These are phyloP conservation scores for Lophius americanus DNA, from an alignment of 2,797 vertebrate genomes.

Conservation along the genomic window DNA sequence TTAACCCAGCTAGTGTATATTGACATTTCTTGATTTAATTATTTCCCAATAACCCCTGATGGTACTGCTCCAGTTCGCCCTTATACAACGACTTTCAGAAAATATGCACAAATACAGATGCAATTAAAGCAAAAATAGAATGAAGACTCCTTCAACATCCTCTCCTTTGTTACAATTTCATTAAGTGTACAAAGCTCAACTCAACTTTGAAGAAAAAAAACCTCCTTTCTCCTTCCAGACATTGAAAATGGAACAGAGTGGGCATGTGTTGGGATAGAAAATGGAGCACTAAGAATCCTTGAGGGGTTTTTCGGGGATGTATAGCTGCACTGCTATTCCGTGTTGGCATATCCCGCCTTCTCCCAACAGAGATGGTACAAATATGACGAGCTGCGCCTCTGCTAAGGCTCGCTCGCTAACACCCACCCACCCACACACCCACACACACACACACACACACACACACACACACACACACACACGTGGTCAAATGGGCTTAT, in stretches of 20 bases:
- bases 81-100: no score
- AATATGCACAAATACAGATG: no score
- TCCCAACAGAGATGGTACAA: slow-evolving; percentile 42
- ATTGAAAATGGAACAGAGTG: not conserved
- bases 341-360: slow-evolving; percentile 38
- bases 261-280: slow-evolving; percentile 37
- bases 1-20: no score
- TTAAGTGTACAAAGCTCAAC: no score
- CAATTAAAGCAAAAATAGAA: no score
- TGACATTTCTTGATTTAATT: no score
- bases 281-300: slow-evolving; percentile 36
- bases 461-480: slow-evolving; percentile 26
- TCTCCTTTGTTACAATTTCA: no score
- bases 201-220: not conserved
- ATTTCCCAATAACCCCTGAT: no score
- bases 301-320: slow-evolving; percentile 41
- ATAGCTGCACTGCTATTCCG: slow-evolving; percentile 52
- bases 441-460: slow-evolving; percentile 26
- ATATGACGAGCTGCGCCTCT: slow-evolving; percentile 39
- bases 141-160: no score
- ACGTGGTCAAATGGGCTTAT: slow-evolving; percentile 49
- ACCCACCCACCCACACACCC: not conserved
- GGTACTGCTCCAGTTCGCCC: no score
- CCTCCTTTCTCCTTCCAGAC: not conserved
- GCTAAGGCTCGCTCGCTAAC: not conserved